Evolutionary conservation across 2,797 vertebrate genomes (phyloP).

Genomic region (Alosa sapidissima): DNA sequence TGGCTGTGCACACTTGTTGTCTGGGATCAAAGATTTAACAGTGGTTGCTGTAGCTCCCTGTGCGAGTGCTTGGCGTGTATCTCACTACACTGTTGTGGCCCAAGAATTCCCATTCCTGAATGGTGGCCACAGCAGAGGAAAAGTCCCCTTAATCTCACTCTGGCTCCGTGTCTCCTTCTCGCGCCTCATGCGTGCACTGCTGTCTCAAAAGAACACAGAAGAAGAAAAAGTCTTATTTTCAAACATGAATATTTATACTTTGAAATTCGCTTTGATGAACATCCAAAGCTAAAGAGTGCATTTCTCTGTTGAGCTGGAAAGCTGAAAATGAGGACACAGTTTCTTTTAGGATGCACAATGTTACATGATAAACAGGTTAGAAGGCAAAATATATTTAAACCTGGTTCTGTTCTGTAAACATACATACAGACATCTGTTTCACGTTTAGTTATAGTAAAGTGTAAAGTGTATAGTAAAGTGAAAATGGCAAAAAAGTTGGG

Average conservation of each 20-base stretch:
- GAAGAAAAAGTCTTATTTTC: not conserved
- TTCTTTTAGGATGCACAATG: not conserved
- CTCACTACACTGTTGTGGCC: not conserved
- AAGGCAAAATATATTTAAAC: not conserved
- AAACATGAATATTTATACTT: constrained; percentile 23
- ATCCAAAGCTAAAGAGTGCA: constrained; percentile 9
- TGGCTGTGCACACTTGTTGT: not conserved
- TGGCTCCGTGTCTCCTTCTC: not conserved
- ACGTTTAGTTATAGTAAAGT: too few species aligned
- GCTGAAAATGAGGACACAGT: not conserved
- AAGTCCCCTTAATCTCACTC: not conserved
- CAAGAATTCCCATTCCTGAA: not conserved
- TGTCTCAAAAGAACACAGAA: not conserved
- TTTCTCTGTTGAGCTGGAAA: not conserved
- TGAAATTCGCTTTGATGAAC: constrained; percentile 20
- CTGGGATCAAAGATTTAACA: not conserved
- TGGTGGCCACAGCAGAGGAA: too few species aligned
- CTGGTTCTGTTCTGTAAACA: not conserved
- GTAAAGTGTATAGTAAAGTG: too few species aligned
- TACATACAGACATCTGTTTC: too few species aligned
- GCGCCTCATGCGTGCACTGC: not conserved
- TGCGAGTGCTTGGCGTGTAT: not conserved
- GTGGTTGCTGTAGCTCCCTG: not conserved
- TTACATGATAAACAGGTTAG: not conserved
- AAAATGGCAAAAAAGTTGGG: not conserved